Evolutionary conservation across 2,888 invertebrate species (phyloP).

Genomic region (Tetragnatha montana): DNA sequence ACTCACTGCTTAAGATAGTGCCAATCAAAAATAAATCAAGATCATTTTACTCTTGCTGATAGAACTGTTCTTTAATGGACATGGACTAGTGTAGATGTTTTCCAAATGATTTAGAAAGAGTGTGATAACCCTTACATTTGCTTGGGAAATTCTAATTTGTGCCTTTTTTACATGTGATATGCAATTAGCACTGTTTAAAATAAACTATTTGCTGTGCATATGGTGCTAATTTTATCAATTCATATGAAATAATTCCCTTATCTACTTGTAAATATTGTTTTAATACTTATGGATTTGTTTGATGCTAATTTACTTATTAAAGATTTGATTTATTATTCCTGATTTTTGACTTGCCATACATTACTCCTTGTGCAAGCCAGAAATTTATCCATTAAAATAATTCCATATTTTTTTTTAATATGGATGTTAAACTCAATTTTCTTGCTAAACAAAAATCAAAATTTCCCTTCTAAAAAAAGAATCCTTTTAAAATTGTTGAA

Average conservation of each 20-base stretch:
- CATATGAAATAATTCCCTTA: background rate
- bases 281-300: background rate
- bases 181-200: background rate
- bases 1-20: constrained; percentile 23
- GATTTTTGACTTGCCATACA: too few relatives aligned
- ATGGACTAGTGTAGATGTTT: constrained; percentile 14
- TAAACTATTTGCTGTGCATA: constrained; percentile 8
- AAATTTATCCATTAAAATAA: too few relatives aligned
- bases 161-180: constrained; percentile 37
- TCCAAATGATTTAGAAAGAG: constrained; percentile 25
- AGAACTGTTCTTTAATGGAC: constrained; percentile 21
- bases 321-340: too few relatives aligned
- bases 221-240: background rate
- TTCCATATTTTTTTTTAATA: too few relatives aligned
- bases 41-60: background rate
- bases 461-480: too few relatives aligned
- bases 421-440: too few relatives aligned
- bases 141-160: constrained; percentile 31
- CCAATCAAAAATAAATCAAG: constrained; percentile 39
- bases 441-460: too few relatives aligned
- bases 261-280: constrained; percentile 9
- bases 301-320: background rate
- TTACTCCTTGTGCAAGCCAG: too few relatives aligned
- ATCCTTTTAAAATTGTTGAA: too few relatives aligned
- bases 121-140: constrained; percentile 24